phyloP scores from a whole-genome alignment of 2,888 invertebrate genomes.

The Nemoura dubitans region DNA sequence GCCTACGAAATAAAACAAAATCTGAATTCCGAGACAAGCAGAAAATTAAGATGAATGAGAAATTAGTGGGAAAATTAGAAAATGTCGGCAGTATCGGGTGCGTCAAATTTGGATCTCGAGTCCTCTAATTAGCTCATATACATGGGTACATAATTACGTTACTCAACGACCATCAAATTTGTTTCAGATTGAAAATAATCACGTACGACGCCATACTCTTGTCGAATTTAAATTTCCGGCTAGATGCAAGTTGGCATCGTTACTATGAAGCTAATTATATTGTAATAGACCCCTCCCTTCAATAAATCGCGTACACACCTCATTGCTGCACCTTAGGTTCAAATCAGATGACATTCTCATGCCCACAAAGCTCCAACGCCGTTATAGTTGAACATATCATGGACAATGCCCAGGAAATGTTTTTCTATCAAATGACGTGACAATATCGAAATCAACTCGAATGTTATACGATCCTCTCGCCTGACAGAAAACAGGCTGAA shows the following conservation, averaged over 20 bases:
- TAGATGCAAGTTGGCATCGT: neutral
- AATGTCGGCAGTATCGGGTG: neutral
- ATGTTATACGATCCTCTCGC: neutral
- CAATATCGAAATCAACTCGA: neutral
- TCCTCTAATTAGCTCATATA: neutral
- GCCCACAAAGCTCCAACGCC: neutral
- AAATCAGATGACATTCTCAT: neutral
- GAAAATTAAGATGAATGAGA: conserved; percentile 27
- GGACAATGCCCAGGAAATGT: neutral
- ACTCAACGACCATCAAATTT: neutral
- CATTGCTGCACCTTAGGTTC: neutral
- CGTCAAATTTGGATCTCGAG: neutral
- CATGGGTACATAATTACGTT: neutral
- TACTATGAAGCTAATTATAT: neutral
- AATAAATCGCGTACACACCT: conserved; percentile 7
- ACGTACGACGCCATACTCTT: neutral
- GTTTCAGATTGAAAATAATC: neutral
- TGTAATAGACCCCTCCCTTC: neutral
- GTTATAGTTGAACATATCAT: neutral
- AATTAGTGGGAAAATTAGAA: neutral
- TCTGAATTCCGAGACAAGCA: conserved; percentile 2
- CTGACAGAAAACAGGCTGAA: neutral
- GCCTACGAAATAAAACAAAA: neutral
- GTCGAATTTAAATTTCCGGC: too few species aligned
- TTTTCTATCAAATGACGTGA: neutral